Evolutionary conservation across 2,797 vertebrate species (phyloP).

Genomic region (Neopelma chrysocephalum): DNA sequence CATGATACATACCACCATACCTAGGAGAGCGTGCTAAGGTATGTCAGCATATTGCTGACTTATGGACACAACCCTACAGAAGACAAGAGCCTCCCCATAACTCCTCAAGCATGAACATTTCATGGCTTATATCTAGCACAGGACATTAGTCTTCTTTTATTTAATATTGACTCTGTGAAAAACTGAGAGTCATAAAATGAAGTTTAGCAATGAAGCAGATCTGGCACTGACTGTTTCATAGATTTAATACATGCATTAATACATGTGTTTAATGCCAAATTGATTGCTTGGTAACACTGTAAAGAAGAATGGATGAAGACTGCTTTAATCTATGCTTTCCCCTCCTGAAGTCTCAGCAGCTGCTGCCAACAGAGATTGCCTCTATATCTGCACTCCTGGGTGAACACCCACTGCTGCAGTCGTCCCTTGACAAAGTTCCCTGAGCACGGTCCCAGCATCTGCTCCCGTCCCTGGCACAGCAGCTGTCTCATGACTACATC

Average conservation of each 20-base stretch:
- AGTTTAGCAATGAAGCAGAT: background rate
- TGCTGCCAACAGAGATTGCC: background rate
- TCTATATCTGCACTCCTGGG: background rate
- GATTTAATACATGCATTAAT: background rate
- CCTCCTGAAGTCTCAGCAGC: background rate
- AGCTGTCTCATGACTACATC: background rate
- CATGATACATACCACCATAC: rapidly evolving
- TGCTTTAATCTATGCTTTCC: background rate
- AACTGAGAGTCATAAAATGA: background rate
- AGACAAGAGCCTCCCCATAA: background rate
- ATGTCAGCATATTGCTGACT: background rate
- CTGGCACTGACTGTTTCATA: background rate
- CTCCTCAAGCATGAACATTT: background rate
- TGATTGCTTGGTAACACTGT: background rate
- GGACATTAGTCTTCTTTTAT: background rate
- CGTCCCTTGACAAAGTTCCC: background rate
- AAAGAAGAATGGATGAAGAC: background rate
- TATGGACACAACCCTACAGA: background rate
- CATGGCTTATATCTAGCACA: background rate
- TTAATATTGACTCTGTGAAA: background rate
- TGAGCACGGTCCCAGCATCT: background rate
- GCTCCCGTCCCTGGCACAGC: background rate
- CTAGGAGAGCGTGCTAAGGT: background rate
- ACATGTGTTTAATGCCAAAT: background rate
- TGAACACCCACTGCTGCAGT: background rate